Conservation (phyloP, 2,888 invertebrate species). For the Orthosia cruda region DNA sequence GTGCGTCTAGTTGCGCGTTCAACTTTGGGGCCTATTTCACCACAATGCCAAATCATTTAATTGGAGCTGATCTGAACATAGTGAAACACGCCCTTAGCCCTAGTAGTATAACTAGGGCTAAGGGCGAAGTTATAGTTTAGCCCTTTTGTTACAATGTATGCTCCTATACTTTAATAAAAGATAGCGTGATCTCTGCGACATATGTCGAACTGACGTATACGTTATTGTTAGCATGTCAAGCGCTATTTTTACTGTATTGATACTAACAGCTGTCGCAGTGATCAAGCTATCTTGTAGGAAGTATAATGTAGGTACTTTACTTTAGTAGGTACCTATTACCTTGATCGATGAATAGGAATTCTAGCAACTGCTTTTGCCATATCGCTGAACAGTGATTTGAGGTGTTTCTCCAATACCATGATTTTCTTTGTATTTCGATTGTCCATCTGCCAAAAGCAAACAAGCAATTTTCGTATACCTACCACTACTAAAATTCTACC, state of each 20-base stretch:
- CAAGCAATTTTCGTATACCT: not conserved
- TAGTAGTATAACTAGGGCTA: no score
- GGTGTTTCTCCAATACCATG: constrained; percentile 70
- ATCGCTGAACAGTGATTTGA: constrained; percentile 74
- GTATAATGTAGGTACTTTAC: no score
- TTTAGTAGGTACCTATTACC: constrained; percentile 64
- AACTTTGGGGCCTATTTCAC: no score
- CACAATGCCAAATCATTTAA: not conserved
- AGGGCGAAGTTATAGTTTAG: no score
- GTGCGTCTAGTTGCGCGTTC: no score
- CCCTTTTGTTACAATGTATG: not conserved
- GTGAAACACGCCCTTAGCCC: not conserved
- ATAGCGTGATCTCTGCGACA: no score
- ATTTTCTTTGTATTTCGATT: constrained; percentile 80
- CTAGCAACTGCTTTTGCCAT: constrained; percentile 69
- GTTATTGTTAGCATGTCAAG: no score
- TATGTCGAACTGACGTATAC: no score
- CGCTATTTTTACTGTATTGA: no score
- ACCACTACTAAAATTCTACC: not conserved
- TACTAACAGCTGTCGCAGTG: no score
- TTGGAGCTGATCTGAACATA: not conserved
- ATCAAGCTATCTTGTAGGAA: no score
- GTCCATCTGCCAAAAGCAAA: constrained; percentile 74
- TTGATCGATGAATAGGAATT: constrained; percentile 74
- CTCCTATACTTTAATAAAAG: no score